Evolutionary conservation across 2,888 invertebrate species (phyloP).

Genomic region (Calliopum simillimum): DNA sequence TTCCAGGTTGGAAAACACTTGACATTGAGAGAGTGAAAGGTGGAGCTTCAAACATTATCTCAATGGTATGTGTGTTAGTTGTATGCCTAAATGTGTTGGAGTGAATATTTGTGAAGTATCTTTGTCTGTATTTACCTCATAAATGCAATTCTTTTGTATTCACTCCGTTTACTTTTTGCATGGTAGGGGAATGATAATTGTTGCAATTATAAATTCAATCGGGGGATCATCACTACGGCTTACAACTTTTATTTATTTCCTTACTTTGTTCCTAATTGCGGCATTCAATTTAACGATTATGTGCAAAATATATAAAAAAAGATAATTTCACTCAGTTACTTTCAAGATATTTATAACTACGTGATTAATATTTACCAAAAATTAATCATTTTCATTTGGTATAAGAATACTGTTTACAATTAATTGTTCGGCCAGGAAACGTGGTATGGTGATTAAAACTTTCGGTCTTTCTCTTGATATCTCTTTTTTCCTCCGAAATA

Average conservation of each 20-base stretch:
- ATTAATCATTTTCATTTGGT: no score
- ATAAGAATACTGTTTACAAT: no score
- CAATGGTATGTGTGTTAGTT: not conserved
- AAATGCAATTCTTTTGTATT: not conserved
- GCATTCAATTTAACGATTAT: no score
- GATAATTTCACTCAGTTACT: not conserved
- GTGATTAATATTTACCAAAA: not conserved
- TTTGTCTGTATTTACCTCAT: no score
- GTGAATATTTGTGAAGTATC: conserved; percentile 15
- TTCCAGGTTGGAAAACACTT: no score
- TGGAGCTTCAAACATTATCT: no score
- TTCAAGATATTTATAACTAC: not conserved
- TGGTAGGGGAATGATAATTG: conserved; percentile 66
- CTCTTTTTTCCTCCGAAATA: no score
- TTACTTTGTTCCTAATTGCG: not conserved
- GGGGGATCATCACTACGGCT: conserved; percentile 60
- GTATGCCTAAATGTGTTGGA: not conserved
- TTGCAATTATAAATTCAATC: conserved; percentile 68
- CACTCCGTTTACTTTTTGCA: not conserved
- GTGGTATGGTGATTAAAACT: no score
- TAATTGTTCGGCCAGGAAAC: no score
- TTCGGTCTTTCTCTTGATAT: no score
- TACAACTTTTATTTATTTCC: not conserved
- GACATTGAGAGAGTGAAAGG: no score
- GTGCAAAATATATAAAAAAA: not conserved